Base-by-base conservation (phyloP, 2,888 invertebrate genomes). In the Melanchra persicariae region DNA sequence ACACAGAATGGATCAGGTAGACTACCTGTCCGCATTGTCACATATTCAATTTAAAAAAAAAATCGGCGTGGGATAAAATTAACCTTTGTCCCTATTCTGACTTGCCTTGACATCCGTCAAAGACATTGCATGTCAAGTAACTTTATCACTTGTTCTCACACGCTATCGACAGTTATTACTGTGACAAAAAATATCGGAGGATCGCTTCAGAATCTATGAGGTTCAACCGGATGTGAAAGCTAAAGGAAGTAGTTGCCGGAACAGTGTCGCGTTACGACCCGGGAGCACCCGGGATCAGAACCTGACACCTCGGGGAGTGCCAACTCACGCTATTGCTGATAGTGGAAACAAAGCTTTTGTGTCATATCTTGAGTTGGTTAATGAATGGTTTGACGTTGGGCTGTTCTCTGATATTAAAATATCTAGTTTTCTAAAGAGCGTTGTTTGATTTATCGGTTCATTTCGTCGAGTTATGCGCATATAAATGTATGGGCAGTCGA, bases 251-350 rank as follows among this genome's bases (percentile, higher is more conserved):
- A 81, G 70, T 77, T 77, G 77, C 77, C 68, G 70, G 67, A 54
- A 67, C 62, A 52, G 75, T 69, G 64, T 83, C 84, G 49, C 45
- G 84, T 85, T 74, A 40, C 75, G 77, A 67, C 71, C 62, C 77
- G 83, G 77, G 83, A 83, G 43, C n/a, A n/a, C n/a, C n/a, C n/a
- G n/a, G n/a, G n/a, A n/a, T 75, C 75, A n/a, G 74, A 86, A 85
- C 81, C 69, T 52, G 83, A 86, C 77, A 85, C 77, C 59, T 51
- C 34, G 37, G 60, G 61, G 76, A 86, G 83, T 85, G 87, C 79
- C 79, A 72, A 66, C 55, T 60, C 66, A 62, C 24, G 47, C 19
- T 61, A 26, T 47, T 40, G 19, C 30, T 79, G 51, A 26, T 74
- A 43, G 43, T 52, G 30, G 15, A 22, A 55, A 47, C 37, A 0